Conservation (phyloP, 2,888 invertebrate species). For the Exephanes ischioxanthus region DNA sequence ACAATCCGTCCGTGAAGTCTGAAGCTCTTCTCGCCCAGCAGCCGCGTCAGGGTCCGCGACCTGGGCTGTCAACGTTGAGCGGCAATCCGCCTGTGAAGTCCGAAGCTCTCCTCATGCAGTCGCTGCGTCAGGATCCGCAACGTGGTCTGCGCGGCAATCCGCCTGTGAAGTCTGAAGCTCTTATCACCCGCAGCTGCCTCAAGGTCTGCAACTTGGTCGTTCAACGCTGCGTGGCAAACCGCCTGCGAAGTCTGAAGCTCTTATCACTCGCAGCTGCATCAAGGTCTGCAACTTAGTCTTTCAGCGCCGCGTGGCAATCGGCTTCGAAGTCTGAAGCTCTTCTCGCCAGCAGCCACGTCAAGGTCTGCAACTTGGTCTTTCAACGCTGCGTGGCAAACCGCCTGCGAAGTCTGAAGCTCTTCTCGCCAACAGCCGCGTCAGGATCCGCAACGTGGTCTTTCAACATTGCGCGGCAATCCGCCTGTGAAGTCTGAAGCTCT, state of each 20-base stretch:
- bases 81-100: no score
- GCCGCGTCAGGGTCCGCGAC: no score
- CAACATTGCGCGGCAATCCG: neutral
- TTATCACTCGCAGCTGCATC: neutral
- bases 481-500: neutral
- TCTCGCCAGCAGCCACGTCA: neutral
- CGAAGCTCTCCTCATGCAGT: no score
- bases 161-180: neutral
- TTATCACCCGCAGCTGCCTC: neutral
- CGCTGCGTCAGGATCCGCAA: no score
- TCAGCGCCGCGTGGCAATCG: neutral
- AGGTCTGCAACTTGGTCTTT: no score
- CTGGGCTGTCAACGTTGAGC: neutral
- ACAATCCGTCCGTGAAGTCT: neutral
- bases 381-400: neutral
- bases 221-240: neutral
- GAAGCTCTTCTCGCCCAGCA: neutral
- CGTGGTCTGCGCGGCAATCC: neutral
- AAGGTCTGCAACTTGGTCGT: neutral
- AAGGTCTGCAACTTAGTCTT: neutral
- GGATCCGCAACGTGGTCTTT: neutral
- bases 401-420: no score
- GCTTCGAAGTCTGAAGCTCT: neutral
- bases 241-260: neutral
- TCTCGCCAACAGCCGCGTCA: neutral